Conservation (phyloP, 2,888 invertebrate genomes). For the Cremastinae sp. region DNA sequence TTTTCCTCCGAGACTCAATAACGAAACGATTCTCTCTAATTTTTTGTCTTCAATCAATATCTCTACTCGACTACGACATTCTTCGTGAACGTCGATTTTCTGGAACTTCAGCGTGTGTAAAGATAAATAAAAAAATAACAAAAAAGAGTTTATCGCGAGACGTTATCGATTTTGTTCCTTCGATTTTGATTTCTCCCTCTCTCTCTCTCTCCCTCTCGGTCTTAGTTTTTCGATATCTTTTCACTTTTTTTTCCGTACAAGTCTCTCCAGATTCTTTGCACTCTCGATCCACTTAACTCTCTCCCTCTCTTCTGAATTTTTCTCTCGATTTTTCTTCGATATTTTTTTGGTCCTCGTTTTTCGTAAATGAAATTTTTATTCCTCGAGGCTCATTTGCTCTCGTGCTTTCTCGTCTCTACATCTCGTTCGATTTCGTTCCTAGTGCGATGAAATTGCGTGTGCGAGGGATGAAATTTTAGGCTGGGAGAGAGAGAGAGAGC, state of each 20-base stretch:
- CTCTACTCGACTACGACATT: constrained; percentile 13
- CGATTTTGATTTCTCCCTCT: background rate
- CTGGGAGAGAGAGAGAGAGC: constrained; percentile 40
- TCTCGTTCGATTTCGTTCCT: background rate
- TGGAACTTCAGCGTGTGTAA: too few relatives aligned
- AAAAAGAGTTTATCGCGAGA: background rate
- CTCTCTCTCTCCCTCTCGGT: constrained; percentile 36
- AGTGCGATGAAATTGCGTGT: constrained; percentile 23
- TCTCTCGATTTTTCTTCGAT: constrained; percentile 37
- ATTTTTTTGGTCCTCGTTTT: constrained; percentile 11
- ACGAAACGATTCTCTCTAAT: constrained; percentile 6
- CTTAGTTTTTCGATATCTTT: constrained; percentile 11
- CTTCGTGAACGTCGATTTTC: too few relatives aligned
- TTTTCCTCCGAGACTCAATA: constrained; percentile 9
- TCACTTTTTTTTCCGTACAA: constrained; percentile 7
- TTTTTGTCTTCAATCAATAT: constrained; percentile 22
- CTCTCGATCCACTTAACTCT: constrained; percentile 36
- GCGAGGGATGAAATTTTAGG: constrained; percentile 26
- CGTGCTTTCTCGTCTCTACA: background rate
- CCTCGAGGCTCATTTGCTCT: background rate
- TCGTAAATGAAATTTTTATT: background rate
- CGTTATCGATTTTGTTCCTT: constrained; percentile 6
- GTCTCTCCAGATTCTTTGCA: constrained; percentile 10
- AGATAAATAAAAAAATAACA: too few relatives aligned
- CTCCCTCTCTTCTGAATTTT: constrained; percentile 20